phyloP scores from a whole-genome alignment of 1,140 invertebrate species.

The Neoseiulus cucumeris region DNA sequence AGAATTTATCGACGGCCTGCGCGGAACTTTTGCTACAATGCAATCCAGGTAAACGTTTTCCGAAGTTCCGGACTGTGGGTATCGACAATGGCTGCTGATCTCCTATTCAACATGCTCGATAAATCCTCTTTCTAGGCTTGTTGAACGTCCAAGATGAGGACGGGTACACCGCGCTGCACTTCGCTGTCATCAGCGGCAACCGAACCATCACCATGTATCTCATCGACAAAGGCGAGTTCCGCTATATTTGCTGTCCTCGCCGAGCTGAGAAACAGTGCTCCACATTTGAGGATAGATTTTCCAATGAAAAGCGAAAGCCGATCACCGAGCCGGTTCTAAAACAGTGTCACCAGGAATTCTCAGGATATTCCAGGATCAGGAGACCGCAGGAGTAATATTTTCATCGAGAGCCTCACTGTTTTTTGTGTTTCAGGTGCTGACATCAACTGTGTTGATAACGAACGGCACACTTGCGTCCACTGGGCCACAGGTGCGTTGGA shows the following conservation, averaged over 20 bases:
- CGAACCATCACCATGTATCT: constrained; percentile 56
- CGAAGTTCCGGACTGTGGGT: too few relatives aligned
- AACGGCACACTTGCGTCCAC: constrained; percentile 86
- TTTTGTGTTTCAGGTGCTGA: constrained; percentile 37
- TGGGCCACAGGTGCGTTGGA: constrained; percentile 71
- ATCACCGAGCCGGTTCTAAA: too few relatives aligned
- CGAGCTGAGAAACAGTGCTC: too few relatives aligned
- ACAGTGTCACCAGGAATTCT: too few relatives aligned
- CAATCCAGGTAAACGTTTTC: constrained; percentile 38
- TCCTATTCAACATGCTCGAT: background rate
- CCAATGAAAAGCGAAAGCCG: too few relatives aligned
- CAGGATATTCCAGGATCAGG: too few relatives aligned
- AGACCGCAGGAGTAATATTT: too few relatives aligned
- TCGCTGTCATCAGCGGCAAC: constrained; percentile 68
- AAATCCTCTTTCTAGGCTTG: constrained; percentile 29
- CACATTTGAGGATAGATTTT: too few relatives aligned
- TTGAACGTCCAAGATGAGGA: constrained; percentile 65
- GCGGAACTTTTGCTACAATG: constrained; percentile 42
- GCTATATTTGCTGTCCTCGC: too few relatives aligned
- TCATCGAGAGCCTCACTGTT: too few relatives aligned
- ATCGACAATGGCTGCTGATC: constrained; percentile 14
- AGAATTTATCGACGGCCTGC: constrained; percentile 37
- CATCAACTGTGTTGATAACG: constrained; percentile 67
- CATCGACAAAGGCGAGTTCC: constrained; percentile 39
- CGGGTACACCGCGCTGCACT: constrained; percentile 75